Evolutionary conservation across 1,140 invertebrate species (phyloP).

Genomic region (Lepidostoma basale): DNA sequence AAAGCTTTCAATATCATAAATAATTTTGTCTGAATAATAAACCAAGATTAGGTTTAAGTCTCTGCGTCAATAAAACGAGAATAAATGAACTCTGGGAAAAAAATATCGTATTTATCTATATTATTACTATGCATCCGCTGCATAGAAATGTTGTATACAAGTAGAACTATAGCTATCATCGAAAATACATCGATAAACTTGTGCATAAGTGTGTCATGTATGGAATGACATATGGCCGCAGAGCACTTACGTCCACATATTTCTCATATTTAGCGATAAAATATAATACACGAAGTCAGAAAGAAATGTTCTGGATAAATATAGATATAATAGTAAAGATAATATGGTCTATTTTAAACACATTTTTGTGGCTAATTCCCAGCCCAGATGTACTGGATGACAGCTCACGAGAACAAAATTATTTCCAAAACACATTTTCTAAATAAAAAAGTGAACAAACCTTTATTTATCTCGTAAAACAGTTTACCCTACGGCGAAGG

Average conservation of each 20-base stretch:
- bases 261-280: neutral
- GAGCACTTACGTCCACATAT: neutral
- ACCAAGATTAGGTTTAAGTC: too few relatives aligned
- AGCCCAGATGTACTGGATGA: conserved; percentile 33
- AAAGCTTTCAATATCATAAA: neutral
- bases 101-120: too few relatives aligned
- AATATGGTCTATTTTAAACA: conserved; percentile 28
- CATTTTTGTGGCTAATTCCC: conserved; percentile 9
- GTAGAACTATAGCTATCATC: neutral
- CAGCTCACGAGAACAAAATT: conserved; percentile 15
- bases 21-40: neutral
- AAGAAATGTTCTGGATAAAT: neutral
- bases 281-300: neutral
- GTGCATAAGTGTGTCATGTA: conserved; percentile 23
- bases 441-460: conserved; percentile 29
- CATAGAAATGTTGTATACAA: neutral
- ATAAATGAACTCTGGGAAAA: too few relatives aligned
- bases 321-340: neutral
- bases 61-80: too few relatives aligned
- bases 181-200: conserved; percentile 17
- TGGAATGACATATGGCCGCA: conserved; percentile 17
- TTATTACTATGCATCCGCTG: neutral
- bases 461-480: conserved; percentile 3
- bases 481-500: conserved; percentile 28
- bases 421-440: conserved; percentile 19